Conservation (phyloP, 2,888 invertebrate species). For the Chrysodeixis includens region DNA sequence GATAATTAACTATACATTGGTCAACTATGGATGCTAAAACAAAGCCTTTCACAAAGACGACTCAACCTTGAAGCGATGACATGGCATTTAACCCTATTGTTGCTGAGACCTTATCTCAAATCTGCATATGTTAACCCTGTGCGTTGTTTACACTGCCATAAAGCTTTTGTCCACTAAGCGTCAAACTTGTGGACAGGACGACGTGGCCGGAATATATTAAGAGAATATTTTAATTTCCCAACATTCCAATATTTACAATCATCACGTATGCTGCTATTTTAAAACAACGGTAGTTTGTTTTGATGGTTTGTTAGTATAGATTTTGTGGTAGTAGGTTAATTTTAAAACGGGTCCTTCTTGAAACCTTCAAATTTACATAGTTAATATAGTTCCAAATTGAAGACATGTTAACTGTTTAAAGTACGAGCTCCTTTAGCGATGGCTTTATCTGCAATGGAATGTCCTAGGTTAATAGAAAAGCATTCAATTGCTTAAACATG, state of each 20-base stretch:
- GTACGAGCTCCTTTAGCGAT: too few species aligned
- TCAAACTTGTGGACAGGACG: constrained; percentile 57
- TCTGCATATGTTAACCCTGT: constrained; percentile 47
- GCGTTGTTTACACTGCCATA: constrained; percentile 45
- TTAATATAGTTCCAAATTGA: too few species aligned
- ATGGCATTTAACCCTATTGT: constrained; percentile 26
- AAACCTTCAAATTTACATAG: too few species aligned
- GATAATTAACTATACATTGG: neutral
- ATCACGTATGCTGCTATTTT: constrained; percentile 39
- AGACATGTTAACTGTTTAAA: too few species aligned
- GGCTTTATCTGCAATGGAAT: too few species aligned
- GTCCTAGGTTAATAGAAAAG: too few species aligned
- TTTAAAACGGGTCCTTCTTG: too few species aligned
- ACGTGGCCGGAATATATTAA: constrained; percentile 71
- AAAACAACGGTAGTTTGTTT: constrained; percentile 35
- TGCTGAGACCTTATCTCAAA: constrained; percentile 25
- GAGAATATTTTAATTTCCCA: constrained; percentile 55
- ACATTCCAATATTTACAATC: constrained; percentile 54
- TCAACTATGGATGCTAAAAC: neutral
- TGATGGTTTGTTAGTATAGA: neutral
- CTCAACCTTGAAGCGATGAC: constrained; percentile 22
- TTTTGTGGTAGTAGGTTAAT: neutral
- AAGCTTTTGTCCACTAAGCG: constrained; percentile 57
- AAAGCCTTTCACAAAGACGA: neutral
- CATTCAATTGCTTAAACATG: too few species aligned